These are phyloP conservation scores for Netelia inedita DNA, from an alignment of 2,888 invertebrate species.

Conservation along the genomic window DNA sequence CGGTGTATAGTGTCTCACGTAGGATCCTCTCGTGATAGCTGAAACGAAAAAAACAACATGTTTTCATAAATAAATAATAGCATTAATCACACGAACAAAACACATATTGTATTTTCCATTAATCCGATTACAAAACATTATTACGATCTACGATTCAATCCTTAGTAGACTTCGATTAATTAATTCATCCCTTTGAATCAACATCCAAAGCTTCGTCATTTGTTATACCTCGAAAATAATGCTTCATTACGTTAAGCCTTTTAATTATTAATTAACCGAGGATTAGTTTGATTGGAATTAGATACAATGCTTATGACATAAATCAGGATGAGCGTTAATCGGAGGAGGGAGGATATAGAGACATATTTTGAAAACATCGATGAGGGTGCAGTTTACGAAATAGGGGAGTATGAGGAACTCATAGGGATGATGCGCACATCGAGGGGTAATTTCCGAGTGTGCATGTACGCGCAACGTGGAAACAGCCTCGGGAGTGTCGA, in stretches of 20 bases:
- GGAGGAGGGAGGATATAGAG: too few species aligned
- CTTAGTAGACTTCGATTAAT: background rate
- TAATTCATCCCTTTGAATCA: background rate
- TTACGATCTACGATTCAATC: background rate
- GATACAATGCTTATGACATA: too few species aligned
- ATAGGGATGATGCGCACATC: slow-evolving; percentile 20
- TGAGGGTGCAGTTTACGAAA: too few species aligned
- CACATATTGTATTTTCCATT: background rate
- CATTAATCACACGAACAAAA: background rate
- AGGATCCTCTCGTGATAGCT: slow-evolving; percentile 76
- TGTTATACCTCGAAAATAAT: background rate
- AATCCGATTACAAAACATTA: background rate
- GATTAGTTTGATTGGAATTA: too few species aligned
- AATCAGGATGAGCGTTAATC: too few species aligned
- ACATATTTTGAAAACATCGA: too few species aligned
- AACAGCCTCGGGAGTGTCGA: slow-evolving; percentile 10
- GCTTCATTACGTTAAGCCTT: too few species aligned
- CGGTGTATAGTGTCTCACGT: slow-evolving; percentile 75
- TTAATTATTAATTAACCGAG: too few species aligned
- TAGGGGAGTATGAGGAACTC: slow-evolving; percentile 2
- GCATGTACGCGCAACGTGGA: slow-evolving; percentile 7
- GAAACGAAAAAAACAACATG: slow-evolving; percentile 61
- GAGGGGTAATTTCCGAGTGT: slow-evolving; percentile 26
- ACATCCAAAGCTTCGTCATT: background rate
- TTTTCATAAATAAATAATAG: slow-evolving; percentile 7